phyloP scores from a whole-genome alignment of 2,797 vertebrate species.

The Lagorchestes hirsutus region DNA sequence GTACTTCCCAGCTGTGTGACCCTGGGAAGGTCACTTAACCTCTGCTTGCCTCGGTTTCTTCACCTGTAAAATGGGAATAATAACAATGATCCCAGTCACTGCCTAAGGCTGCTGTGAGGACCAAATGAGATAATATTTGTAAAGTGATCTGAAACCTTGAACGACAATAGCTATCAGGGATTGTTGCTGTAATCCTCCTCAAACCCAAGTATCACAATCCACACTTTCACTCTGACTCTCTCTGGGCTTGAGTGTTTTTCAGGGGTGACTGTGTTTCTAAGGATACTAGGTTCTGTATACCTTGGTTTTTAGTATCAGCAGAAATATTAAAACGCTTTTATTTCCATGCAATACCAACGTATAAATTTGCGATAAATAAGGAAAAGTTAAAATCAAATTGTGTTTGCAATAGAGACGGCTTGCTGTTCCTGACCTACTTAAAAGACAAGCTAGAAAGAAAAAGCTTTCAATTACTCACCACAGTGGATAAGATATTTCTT shows the following conservation, averaged over 20 bases:
- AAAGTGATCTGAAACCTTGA: neutral
- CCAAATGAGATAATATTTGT: neutral
- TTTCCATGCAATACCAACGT: slow-evolving; percentile 23
- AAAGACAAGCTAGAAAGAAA: slow-evolving; percentile 79
- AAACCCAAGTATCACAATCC: neutral
- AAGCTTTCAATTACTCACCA: slow-evolving; percentile 75
- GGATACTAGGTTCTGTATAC: slow-evolving; percentile 2
- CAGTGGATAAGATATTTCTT: slow-evolving; percentile 69
- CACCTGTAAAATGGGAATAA: neutral
- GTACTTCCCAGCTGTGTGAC: neutral
- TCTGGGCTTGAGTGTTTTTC: slow-evolving; percentile 39
- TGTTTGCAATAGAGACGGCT: slow-evolving; percentile 80
- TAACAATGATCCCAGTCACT: neutral
- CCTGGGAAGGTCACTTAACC: neutral
- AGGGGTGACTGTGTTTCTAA: slow-evolving; percentile 52
- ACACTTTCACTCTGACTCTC: neutral
- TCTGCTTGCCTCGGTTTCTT: neutral
- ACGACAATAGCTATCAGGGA: neutral
- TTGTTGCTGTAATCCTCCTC: neutral
- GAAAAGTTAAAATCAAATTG: slow-evolving; percentile 83
- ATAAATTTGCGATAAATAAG: neutral
- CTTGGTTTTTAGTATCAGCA: slow-evolving; percentile 49
- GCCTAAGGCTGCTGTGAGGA: neutral
- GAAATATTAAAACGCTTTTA: slow-evolving; percentile 1
- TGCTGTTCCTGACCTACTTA: slow-evolving; percentile 85